phyloP scores from a whole-genome alignment of 2,888 invertebrate genomes.

The Girardia tigrina region DNA sequence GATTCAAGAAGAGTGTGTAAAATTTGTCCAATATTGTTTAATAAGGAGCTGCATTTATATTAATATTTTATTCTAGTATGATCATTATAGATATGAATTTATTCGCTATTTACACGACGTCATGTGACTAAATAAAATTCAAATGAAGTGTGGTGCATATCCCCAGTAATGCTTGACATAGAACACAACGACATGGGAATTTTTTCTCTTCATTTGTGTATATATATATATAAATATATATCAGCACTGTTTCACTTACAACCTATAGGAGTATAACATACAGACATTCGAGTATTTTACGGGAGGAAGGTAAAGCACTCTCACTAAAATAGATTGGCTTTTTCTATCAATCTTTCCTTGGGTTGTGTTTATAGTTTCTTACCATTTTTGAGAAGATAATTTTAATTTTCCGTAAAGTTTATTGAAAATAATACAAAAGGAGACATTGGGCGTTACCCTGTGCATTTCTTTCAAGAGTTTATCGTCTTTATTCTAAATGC shows the following conservation, averaged over 20 bases:
- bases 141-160: not conserved
- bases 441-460: no score
- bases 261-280: not conserved
- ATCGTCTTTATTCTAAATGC: no score
- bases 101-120: not conserved
- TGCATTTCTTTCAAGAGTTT: no score
- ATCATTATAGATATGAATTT: not conserved
- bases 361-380: no score
- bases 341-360: no score
- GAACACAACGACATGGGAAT: not conserved
- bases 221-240: no score
- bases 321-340: no score
- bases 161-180: not conserved
- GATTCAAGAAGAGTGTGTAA: not conserved
- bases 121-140: not conserved
- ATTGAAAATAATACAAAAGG: no score
- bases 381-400: no score
- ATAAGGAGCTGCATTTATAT: no score
- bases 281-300: not conserved
- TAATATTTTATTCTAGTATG: no score
- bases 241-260: not conserved
- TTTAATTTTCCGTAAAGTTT: no score
- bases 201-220: not conserved
- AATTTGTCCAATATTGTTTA: not conserved
- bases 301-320: not conserved